These are phyloP conservation scores for Scolopax mira DNA, from an alignment of 2,113 vertebrate species.

Conservation along the genomic window DNA sequence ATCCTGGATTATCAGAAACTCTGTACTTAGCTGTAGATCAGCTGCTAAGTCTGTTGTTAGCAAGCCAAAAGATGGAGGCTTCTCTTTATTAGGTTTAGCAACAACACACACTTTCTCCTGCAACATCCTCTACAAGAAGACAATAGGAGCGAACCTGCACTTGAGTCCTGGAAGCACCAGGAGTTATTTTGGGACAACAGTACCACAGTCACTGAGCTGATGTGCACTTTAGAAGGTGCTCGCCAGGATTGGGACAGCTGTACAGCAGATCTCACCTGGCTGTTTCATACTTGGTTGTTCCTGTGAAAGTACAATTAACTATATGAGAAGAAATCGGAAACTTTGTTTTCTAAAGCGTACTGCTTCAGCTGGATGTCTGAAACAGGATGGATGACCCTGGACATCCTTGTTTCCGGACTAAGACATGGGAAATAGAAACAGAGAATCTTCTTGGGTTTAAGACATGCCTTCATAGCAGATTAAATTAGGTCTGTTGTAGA, in stretches of 20 bases:
- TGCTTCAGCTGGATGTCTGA: background rate
- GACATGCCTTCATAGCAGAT: background rate
- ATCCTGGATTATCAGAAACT: background rate
- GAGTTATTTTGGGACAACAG: background rate
- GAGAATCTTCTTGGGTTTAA: background rate
- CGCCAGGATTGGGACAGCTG: background rate
- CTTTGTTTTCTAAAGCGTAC: background rate
- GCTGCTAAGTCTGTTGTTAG: background rate
- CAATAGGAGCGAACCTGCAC: background rate
- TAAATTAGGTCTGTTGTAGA: background rate
- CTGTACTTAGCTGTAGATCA: background rate
- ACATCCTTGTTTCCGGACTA: background rate
- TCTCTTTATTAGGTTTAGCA: background rate
- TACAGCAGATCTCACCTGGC: background rate
- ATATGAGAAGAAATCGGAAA: background rate
- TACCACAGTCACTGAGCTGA: background rate
- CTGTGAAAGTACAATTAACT: background rate
- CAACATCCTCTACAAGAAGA: background rate
- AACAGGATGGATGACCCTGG: background rate
- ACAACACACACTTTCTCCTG: background rate
- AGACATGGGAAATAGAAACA: background rate
- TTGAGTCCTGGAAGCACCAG: background rate
- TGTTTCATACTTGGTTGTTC: background rate
- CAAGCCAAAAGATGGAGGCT: background rate
- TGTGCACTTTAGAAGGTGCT: background rate